Conservation (phyloP, 2,113 vertebrate genomes). For the Caracal caracal region DNA sequence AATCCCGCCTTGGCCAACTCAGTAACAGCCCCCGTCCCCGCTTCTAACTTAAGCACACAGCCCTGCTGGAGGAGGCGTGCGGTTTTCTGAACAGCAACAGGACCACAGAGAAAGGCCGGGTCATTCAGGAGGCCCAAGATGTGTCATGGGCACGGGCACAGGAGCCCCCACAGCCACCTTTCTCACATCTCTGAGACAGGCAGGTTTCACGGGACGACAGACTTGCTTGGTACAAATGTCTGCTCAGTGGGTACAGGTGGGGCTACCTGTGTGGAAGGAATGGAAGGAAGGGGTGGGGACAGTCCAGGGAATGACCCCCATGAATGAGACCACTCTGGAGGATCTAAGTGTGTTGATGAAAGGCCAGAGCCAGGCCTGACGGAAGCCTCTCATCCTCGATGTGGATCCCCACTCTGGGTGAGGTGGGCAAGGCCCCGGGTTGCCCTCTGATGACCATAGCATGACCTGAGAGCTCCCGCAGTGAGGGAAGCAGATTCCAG, state of each 20-base stretch:
- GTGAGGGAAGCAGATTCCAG: accelerated
- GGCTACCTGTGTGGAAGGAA: background rate
- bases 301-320: background rate
- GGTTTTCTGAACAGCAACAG: background rate
- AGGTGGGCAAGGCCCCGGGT: background rate
- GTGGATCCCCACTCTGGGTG: background rate
- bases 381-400: background rate
- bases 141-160: background rate
- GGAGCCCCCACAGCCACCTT: background rate
- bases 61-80: background rate
- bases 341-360: background rate
- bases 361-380: background rate
- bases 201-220: accelerated
- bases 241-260: background rate
- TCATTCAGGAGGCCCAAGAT: background rate
- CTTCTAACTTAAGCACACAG: background rate
- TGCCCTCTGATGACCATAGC: background rate
- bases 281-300: background rate
- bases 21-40: background rate
- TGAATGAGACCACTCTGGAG: background rate
- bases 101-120: background rate
- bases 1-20: background rate
- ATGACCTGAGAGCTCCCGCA: accelerated
- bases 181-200: background rate
- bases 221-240: background rate